Base-by-base conservation (phyloP, 2,888 invertebrate genomes). In the Yponomeuta sedellus region DNA sequence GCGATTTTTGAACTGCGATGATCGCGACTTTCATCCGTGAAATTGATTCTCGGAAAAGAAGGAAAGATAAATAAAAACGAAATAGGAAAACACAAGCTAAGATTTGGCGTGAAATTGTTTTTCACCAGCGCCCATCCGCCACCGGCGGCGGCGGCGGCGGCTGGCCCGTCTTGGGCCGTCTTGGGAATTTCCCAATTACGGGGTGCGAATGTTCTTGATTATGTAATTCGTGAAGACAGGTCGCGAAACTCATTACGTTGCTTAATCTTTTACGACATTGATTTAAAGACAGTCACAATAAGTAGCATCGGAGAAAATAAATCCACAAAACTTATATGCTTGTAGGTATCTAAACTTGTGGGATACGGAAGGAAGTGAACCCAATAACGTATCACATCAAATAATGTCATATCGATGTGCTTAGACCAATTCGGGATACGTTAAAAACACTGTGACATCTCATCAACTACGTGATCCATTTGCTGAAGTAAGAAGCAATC, bases 391-490 rank as follows among this genome's bases (percentile, higher is more conserved):
- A 64, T 61, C 66, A 59, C 71, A 74, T 74, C 77, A 78, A 77
- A 82, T 78, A 79, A 77, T 77, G 70, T 73, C 28, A 69, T 72
- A 72, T 69, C 73, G 69, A 69, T 81, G 81, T 84, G 80, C 44
- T 52, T 52, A 52, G 83, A 81, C 82, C 82, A 85, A 89, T 88
- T 89, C 86, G 86, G 88, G 87, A 88, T 88, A 70, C 70, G 88
- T 91, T 91, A 91, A 92, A 65, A 92, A 92, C 92, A 92, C 89
- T 88, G 92, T 90, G 92, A 92, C 92, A 90, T 92, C 91, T 91
- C 91, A 92, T 92, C 91, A 91, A 86, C 85, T 92, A 92, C 92
- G 92, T 92, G 91, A 92, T 92, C 92, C 92, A 92, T 92, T 92
- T 91, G 91, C 86, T 86, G 88, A 91, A 88, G 91, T 92, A 91